A percentile compares a stretch with the other conserved stretches of the same genome.
Conservation (phyloP, 1,140 invertebrate genomes). For the Stegodyphus mimosarum region DNA sequence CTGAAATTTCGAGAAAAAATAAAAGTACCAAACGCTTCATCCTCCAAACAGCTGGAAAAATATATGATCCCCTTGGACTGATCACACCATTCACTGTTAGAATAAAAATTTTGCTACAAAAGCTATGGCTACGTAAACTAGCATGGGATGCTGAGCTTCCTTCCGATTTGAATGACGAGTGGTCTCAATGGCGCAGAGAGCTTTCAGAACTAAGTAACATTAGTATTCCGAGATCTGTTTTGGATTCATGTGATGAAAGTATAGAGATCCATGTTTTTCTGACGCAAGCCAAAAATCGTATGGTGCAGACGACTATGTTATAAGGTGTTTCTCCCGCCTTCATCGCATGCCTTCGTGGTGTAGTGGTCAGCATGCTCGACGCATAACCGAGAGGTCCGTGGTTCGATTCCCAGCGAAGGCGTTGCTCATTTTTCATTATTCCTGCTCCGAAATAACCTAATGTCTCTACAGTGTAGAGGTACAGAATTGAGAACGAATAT, state of each 20-base stretch:
- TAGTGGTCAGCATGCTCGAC: too few relatives aligned
- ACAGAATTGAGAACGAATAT: background rate
- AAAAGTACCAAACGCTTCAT: background rate
- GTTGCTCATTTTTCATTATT: too few relatives aligned
- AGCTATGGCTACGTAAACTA: background rate
- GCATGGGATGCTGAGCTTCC: background rate
- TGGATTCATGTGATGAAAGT: background rate
- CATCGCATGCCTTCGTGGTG: too few relatives aligned
- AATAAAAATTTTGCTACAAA: background rate
- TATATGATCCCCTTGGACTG: too few relatives aligned
- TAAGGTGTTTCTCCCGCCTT: too few relatives aligned
- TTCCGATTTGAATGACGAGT: background rate
- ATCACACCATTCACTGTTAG: background rate
- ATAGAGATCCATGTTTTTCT: background rate
- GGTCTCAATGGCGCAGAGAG: background rate
- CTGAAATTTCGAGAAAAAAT: background rate
- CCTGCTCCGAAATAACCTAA: too few relatives aligned
- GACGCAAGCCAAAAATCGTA: constrained; percentile 1
- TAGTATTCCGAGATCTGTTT: background rate
- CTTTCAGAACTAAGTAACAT: background rate
- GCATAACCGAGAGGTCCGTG: too few relatives aligned
- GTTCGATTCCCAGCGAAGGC: too few relatives aligned
- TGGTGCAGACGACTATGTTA: background rate
- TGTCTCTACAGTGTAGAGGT: too few relatives aligned
- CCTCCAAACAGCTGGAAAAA: too few relatives aligned